phyloP scores from a whole-genome alignment of 2,113 vertebrate species.

The Phylloscopus whistleri region DNA sequence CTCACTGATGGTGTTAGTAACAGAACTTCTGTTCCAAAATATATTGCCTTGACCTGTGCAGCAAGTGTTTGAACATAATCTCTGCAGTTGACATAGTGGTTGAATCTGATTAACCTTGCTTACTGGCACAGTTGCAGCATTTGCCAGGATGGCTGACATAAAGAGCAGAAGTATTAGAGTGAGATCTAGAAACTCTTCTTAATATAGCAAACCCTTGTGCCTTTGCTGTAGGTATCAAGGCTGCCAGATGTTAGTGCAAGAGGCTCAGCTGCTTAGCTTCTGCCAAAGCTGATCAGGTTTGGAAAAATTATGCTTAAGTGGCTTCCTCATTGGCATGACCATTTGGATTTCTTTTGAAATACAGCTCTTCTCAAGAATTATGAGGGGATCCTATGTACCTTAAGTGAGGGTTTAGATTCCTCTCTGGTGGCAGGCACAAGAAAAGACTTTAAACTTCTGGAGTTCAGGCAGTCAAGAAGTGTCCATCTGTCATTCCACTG shows the following conservation, averaged over 20 bases:
- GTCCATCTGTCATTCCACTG: not conserved
- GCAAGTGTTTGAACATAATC: not conserved
- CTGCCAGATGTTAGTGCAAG: not conserved
- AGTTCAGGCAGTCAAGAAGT: not conserved
- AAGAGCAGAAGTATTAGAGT: not conserved
- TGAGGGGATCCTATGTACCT: accelerated
- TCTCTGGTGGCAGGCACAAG: not conserved
- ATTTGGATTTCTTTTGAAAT: not conserved
- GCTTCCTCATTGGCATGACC: not conserved
- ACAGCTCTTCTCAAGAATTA: not conserved
- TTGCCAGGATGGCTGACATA: not conserved
- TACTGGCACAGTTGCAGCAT: not conserved
- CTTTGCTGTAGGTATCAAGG: not conserved
- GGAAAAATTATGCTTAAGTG: not conserved
- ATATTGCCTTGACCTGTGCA: not conserved
- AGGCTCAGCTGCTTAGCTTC: not conserved
- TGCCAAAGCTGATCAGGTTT: not conserved
- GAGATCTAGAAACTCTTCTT: not conserved
- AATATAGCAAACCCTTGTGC: not conserved
- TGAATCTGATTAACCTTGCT: not conserved
- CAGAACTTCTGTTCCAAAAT: not conserved
- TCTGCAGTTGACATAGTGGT: not conserved
- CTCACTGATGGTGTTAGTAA: not conserved
- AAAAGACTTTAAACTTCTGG: not conserved
- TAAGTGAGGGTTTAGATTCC: not conserved